Conservation (phyloP, 2,113 vertebrate genomes). For the Scortum barcoo region DNA sequence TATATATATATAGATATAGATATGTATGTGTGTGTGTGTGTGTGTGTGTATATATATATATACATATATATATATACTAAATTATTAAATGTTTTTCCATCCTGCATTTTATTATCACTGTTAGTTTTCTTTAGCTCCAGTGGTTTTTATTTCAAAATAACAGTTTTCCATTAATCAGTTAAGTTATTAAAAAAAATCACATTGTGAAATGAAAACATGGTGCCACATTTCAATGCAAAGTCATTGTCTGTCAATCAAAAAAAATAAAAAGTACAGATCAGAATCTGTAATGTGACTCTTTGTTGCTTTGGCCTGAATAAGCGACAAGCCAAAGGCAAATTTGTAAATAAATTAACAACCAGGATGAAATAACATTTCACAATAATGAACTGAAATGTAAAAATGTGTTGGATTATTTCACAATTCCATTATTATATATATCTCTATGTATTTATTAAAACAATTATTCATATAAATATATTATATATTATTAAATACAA, state of each 20-base stretch:
- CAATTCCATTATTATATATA: not conserved
- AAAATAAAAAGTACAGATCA: too few relatives aligned
- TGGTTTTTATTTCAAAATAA: not conserved
- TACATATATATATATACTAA: too few relatives aligned
- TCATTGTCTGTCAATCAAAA: slow-evolving; percentile 9
- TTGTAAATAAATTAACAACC: not conserved
- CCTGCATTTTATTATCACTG: not conserved
- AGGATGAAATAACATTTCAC: not conserved
- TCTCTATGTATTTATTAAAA: not conserved
- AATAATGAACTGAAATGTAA: not conserved
- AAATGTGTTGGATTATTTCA: not conserved
- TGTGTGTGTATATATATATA: too few relatives aligned
- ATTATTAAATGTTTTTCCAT: not conserved
- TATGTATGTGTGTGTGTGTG: too few relatives aligned
- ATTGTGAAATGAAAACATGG: too few relatives aligned
- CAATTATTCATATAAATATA: not conserved
- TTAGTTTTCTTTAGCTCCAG: not conserved
- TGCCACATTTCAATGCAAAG: not conserved
- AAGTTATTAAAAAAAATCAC: too few relatives aligned
- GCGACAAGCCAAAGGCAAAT: too few relatives aligned
- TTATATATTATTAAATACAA: not conserved
- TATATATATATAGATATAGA: too few relatives aligned
- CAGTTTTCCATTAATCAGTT: not conserved
- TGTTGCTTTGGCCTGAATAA: not conserved
- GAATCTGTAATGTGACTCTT: not conserved